A percentile compares a stretch with the other conserved stretches of the same genome.
phyloP scores from a whole-genome alignment of 2,113 vertebrate genomes.

The Trichomycterus rosablanca region DNA sequence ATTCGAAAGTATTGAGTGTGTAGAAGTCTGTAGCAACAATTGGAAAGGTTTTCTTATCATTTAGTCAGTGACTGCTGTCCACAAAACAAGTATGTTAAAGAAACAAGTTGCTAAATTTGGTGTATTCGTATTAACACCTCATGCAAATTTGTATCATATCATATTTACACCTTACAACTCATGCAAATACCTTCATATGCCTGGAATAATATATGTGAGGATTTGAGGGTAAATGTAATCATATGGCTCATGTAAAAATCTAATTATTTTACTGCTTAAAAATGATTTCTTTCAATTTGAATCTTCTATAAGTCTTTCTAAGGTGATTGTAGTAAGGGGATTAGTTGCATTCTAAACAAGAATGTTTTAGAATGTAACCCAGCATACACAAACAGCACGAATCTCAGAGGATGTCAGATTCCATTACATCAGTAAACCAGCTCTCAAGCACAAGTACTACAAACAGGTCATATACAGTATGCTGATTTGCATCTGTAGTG shows the following conservation, averaged over 20 bases:
- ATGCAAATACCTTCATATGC: no score
- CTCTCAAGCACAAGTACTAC: conserved; percentile 7
- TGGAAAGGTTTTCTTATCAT: no score
- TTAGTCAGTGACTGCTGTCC: no score
- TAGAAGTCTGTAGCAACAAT: no score
- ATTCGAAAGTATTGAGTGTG: no score
- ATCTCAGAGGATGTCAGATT: conserved; percentile 33
- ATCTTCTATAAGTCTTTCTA: not conserved
- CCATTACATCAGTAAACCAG: conserved; percentile 24
- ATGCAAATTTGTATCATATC: no score
- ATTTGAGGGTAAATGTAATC: conserved; percentile 3
- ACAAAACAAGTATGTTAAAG: no score
- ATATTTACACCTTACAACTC: no score
- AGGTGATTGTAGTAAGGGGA: conserved; percentile 2
- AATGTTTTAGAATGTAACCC: conserved; percentile 12
- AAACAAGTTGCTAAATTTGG: no score
- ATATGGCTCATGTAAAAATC: conserved; percentile 3
- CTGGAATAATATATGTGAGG: not conserved
- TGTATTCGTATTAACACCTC: no score
- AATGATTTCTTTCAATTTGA: not conserved
- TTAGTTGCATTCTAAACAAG: not conserved
- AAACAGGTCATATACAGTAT: conserved; percentile 15
- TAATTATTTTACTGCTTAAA: conserved; percentile 4
- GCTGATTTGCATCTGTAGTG: no score
- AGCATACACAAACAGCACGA: not conserved